Evolutionary conservation across 1,140 invertebrate genomes (phyloP).

Genomic region (Procambarus clarkii): DNA sequence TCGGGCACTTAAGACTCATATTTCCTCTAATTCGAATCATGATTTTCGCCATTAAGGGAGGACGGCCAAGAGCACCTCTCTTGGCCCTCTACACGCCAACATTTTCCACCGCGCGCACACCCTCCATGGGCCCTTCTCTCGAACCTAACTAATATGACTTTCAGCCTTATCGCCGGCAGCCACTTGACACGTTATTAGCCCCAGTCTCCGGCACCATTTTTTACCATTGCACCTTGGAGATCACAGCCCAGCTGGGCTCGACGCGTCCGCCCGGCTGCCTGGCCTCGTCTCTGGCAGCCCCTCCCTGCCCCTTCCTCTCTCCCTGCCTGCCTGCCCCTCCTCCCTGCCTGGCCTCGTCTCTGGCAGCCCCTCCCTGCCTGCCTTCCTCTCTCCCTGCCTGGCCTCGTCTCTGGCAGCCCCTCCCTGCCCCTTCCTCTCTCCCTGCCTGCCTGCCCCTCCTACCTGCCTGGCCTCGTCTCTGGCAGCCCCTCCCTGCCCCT

Average conservation of each 20-base stretch:
- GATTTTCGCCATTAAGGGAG: conserved; percentile 62
- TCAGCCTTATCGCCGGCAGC: conserved; percentile 24
- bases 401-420: background rate
- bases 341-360: background rate
- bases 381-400: background rate
- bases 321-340: background rate
- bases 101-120: conserved; percentile 25
- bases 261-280: conserved; percentile 61
- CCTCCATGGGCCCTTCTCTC: background rate
- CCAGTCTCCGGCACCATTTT: conserved; percentile 56
- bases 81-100: conserved; percentile 35
- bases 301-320: background rate
- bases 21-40: conserved; percentile 64
- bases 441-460: background rate
- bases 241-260: conserved; percentile 62
- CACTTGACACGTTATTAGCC: conserved; percentile 56
- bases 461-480: background rate
- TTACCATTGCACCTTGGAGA: conserved; percentile 62
- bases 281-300: conserved; percentile 34
- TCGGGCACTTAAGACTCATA: conserved; percentile 41
- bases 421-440: background rate
- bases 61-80: conserved; percentile 20
- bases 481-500: background rate
- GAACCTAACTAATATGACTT: conserved; percentile 12
- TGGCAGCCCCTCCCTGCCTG: background rate